Conservation (phyloP, 2,888 invertebrate species). For the Branchellion lobata region DNA sequence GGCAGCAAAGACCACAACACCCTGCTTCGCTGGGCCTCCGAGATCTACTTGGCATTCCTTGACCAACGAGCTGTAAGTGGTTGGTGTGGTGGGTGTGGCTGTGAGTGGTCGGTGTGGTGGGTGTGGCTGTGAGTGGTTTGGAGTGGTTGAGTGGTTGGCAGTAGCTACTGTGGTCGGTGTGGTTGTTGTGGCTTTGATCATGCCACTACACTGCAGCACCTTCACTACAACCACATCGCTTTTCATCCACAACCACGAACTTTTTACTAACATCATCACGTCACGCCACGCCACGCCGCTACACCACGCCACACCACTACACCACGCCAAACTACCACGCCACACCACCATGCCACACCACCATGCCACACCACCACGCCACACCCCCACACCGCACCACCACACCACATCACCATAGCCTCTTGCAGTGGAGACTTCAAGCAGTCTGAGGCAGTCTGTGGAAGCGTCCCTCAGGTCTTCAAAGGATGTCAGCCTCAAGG, state of each 20-base stretch:
- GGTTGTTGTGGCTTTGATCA: neutral
- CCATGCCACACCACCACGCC: neutral
- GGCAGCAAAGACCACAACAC: conserved; percentile 19
- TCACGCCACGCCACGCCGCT: neutral
- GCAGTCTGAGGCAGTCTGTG: neutral
- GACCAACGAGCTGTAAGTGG: conserved; percentile 56
- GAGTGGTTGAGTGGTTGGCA: neutral
- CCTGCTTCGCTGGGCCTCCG: conserved; percentile 81
- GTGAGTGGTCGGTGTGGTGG: too few relatives aligned
- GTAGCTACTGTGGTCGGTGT: neutral
- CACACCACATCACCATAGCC: conserved; percentile 4
- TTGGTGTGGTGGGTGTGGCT: neutral
- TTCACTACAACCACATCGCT: too few relatives aligned
- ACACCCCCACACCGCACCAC: neutral
- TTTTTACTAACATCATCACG: too few relatives aligned
- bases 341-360: neutral
- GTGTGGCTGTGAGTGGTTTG: too few relatives aligned
- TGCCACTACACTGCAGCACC: too few relatives aligned
- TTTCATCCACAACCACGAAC: too few relatives aligned
- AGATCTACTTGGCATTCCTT: conserved; percentile 89
- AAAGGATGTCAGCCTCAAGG: neutral
- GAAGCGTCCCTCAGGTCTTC: neutral
- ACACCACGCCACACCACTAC: neutral
- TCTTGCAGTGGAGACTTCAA: neutral
- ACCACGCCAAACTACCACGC: neutral